Evolutionary conservation across 2,113 vertebrate genomes (phyloP), one percentile per base, ranked within the genome.

Genomic region (Dinomys branickii): DNA sequence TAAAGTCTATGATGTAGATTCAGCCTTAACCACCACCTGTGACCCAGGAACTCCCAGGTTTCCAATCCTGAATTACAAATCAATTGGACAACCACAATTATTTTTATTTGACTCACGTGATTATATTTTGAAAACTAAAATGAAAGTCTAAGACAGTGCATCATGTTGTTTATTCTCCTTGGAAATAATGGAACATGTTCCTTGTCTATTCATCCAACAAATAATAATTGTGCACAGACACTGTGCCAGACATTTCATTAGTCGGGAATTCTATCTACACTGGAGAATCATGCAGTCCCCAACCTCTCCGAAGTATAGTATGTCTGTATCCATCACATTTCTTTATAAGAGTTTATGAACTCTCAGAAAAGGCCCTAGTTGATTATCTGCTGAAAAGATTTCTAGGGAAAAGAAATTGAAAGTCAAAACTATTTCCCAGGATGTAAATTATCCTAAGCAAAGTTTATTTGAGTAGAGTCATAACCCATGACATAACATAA

Each of bases 21-120:
- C 94, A 94, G 83, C 77, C 90, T 81, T 93, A 94, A 84, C 87
- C 38, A 92, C 95, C 88, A 97, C 90, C 95, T 88, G 85, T 97
- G 94, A 95, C 84, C 90, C 61, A 88, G 77, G 94, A 91, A 90
- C 59, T 83, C 41, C 63, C 85, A 77, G 80, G 58, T 94, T 96
- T 97, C 50, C 59, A 95, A 90, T 73, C 58, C 77, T 82, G 63
- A 90, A 94, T 88, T 91, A 93, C 73, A 95, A 94, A 89, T 97
- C 78, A 92, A 96, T 61, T 95, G 75, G 58, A 85, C 91, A 67
- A 61, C 82, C 56, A 92, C 75, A 88, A 63, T 94, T 93, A 88
- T 91, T 96, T 97, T 95, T 88, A 97, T 95, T 94, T 97, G 90
- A 88, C n/a, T 88, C 5, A 88, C 13, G 71, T 96, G 75, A 85